Evolutionary conservation across 2,888 invertebrate genomes (phyloP).

Genomic region (Pseudococcus longispinus): DNA sequence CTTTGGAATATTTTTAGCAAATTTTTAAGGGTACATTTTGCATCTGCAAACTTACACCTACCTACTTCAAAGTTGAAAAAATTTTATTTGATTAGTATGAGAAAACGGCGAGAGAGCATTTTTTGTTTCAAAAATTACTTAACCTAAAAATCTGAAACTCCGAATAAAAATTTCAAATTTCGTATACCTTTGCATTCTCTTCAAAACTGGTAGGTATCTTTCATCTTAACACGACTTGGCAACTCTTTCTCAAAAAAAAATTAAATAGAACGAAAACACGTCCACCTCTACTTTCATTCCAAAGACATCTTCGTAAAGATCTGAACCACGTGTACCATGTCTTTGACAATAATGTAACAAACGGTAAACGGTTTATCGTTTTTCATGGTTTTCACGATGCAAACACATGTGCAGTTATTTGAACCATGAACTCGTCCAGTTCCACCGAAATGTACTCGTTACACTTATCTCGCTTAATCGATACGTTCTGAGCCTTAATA

Average conservation of each 20-base stretch:
- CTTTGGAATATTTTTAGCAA: too few species aligned
- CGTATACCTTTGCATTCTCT: too few species aligned
- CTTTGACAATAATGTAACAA: constrained; percentile 9
- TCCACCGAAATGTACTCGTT: background rate
- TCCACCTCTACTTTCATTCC: background rate
- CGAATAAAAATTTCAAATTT: too few species aligned
- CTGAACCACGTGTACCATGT: background rate
- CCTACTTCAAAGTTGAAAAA: too few species aligned
- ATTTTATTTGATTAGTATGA: too few species aligned
- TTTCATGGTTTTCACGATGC: constrained; percentile 34
- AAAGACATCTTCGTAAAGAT: background rate
- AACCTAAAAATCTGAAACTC: too few species aligned
- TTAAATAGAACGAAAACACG: background rate
- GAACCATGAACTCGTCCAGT: constrained; percentile 26
- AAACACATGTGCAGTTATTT: constrained; percentile 24
- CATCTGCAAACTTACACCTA: too few species aligned
- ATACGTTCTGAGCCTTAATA: background rate
- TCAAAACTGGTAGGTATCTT: too few species aligned
- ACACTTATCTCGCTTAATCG: constrained; percentile 15
- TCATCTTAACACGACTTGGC: too few species aligned
- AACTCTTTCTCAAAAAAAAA: background rate
- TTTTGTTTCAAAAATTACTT: too few species aligned
- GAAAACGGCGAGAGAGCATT: too few species aligned
- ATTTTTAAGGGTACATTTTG: too few species aligned
- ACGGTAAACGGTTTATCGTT: background rate